Percentiles rank a stretch among this genome's conserved stretches.
These are phyloP conservation scores for Notolabrus celidotus DNA, from an alignment of 2,797 vertebrate species.

Conservation along the genomic window DNA sequence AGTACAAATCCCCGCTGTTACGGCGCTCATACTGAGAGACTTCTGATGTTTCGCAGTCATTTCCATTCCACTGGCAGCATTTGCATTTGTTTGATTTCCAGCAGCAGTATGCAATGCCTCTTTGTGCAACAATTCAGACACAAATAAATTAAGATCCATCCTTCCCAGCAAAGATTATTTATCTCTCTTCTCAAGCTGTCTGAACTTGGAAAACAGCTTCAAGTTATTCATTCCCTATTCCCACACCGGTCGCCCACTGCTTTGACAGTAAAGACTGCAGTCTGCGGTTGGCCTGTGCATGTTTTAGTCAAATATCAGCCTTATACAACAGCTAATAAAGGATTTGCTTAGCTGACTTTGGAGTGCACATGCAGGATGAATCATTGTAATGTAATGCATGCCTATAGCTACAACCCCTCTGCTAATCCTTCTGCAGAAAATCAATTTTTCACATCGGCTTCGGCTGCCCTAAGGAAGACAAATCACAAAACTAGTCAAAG, in stretches of 20 bases:
- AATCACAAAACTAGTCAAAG: conserved; percentile 66
- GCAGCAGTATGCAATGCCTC: conserved; percentile 53
- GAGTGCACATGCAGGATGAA: conserved; percentile 45
- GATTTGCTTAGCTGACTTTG: conserved; percentile 50
- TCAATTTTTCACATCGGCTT: conserved; percentile 70
- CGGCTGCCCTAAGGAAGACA: conserved; percentile 58
- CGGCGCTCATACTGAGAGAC: conserved; percentile 52
- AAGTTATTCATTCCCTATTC: conserved; percentile 60
- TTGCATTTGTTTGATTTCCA: conserved; percentile 80
- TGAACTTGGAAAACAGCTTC: conserved; percentile 59
- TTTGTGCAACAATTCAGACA: conserved; percentile 69
- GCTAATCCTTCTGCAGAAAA: conserved; percentile 74
- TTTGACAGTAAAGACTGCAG: conserved; percentile 32
- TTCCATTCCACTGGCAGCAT: conserved; percentile 68
- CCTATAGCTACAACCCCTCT: conserved; percentile 60
- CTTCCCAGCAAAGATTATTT: conserved; percentile 70
- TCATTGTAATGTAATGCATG: conserved; percentile 64
- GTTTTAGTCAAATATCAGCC: conserved; percentile 33
- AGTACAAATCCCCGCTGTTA: conserved; percentile 73
- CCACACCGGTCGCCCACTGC: conserved; percentile 47
- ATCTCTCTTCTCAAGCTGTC: conserved; percentile 66
- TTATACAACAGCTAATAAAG: conserved; percentile 52
- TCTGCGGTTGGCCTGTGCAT: conserved; percentile 17
- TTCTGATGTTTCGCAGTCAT: conserved; percentile 69
- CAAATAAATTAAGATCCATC: conserved; percentile 76